Evolutionary conservation across 53 echinoderm and acorn worm species (phyloP).

Genomic region (Paelopatides confundens): DNA sequence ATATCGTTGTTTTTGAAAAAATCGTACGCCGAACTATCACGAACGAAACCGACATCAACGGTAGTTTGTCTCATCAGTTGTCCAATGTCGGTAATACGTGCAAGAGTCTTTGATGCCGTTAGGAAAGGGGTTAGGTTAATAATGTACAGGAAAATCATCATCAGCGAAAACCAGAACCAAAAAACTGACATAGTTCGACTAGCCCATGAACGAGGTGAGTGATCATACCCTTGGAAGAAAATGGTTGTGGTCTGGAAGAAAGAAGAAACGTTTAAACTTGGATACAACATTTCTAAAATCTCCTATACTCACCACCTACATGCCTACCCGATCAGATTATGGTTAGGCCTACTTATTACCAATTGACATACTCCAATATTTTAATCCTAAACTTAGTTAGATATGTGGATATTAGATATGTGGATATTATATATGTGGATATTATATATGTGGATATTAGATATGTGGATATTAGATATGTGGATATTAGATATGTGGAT

Average conservation of each 20-base stretch:
- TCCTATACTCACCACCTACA: too few relatives aligned
- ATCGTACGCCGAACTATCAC: slow-evolving; percentile 87
- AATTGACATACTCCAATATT: too few relatives aligned
- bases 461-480: too few relatives aligned
- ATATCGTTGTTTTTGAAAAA: slow-evolving; percentile 87
- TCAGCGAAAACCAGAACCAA: slow-evolving; percentile 88
- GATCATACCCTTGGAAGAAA: slow-evolving; percentile 86
- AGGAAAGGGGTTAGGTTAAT: slow-evolving; percentile 88
- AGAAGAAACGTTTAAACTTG: too few relatives aligned
- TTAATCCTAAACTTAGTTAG: too few relatives aligned
- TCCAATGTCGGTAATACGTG: slow-evolving; percentile 78
- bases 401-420: too few relatives aligned
- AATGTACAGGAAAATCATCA: slow-evolving; percentile 91
- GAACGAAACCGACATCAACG: slow-evolving; percentile 89
- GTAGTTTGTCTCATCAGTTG: slow-evolving; percentile 88
- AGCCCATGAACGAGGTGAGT: slow-evolving; percentile 85
- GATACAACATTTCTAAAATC: too few relatives aligned
- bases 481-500: too few relatives aligned
- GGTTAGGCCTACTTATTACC: too few relatives aligned
- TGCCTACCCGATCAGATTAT: too few relatives aligned
- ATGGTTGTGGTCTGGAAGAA: slow-evolving; percentile 59
- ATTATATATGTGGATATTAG: too few relatives aligned
- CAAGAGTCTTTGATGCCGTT: slow-evolving; percentile 78
- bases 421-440: too few relatives aligned
- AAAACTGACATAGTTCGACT: slow-evolving; percentile 81